A percentile compares a stretch with the other conserved stretches of the same genome.
phyloP scores from a whole-genome alignment of 2,113 vertebrate genomes.

The Poeciliopsis occidentalis region DNA sequence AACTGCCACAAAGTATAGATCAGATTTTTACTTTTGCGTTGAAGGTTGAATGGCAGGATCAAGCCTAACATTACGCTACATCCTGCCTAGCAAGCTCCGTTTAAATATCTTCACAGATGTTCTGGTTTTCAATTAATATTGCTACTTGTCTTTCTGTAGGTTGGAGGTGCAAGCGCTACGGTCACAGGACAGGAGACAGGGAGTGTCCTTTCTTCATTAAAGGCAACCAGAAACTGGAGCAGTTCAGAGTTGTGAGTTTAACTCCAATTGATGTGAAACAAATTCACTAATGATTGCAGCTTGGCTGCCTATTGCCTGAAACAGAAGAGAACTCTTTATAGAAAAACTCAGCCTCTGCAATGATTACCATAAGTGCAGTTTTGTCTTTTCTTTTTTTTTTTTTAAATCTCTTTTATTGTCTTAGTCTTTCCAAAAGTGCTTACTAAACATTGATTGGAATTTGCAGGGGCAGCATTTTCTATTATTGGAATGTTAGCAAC shows the following conservation, averaged over 20 bases:
- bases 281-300: conserved; percentile 21
- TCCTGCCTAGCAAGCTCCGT: too few species aligned
- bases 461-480: background rate
- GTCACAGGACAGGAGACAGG: conserved; percentile 93
- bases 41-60: too few species aligned
- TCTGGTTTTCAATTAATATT: too few species aligned
- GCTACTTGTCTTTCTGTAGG: conserved; percentile 76
- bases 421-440: conserved; percentile 37
- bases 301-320: conserved; percentile 1
- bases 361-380: conserved; percentile 69
- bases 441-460: conserved; percentile 16
- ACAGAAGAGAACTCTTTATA: conserved; percentile 21
- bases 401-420: conserved; percentile 40
- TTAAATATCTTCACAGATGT: too few species aligned
- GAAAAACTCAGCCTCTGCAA: conserved; percentile 47
- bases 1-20: too few species aligned
- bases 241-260: conserved; percentile 95
- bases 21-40: too few species aligned
- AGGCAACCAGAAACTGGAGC: conserved; percentile 97
- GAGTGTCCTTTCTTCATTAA: conserved; percentile 98
- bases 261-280: background rate
- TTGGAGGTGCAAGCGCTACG: conserved; percentile 96
- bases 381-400: conserved; percentile 23
- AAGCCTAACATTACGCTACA: too few species aligned
- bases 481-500: background rate